Conservation (phyloP, 2,797 vertebrate species). For the Tragelaphus oryx region DNA sequence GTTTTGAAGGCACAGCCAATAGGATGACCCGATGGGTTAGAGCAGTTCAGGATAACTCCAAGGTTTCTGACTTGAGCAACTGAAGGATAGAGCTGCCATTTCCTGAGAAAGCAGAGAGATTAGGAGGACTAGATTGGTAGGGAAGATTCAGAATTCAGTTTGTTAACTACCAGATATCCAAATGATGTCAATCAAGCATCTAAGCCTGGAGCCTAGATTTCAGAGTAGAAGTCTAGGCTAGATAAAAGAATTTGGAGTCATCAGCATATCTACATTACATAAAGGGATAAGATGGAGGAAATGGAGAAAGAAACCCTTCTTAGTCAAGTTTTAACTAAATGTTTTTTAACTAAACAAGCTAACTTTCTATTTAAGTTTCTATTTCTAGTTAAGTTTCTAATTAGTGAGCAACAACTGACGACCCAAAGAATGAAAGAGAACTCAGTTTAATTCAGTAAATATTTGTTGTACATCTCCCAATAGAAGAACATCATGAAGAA, state of each 20-base stretch:
- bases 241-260: not conserved
- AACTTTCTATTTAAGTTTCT: not conserved
- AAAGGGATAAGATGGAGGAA: not conserved
- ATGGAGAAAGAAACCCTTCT: not conserved
- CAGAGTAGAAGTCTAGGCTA: not conserved
- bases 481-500: not conserved
- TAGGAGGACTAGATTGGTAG: not conserved
- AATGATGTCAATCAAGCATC: not conserved
- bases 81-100: not conserved
- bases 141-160: not conserved
- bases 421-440: not conserved
- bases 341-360: not conserved
- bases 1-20: not conserved
- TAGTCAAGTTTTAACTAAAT: not conserved
- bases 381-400: not conserved
- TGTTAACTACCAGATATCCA: not conserved
- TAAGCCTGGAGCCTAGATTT: not conserved
- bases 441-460: not conserved
- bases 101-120: not conserved
- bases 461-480: not conserved
- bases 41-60: not conserved
- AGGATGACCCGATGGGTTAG: not conserved
- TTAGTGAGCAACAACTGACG: not conserved
- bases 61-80: not conserved
- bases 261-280: not conserved